Base-by-base conservation (phyloP, 1,140 invertebrate genomes). In the Trissolcus basalis region DNA sequence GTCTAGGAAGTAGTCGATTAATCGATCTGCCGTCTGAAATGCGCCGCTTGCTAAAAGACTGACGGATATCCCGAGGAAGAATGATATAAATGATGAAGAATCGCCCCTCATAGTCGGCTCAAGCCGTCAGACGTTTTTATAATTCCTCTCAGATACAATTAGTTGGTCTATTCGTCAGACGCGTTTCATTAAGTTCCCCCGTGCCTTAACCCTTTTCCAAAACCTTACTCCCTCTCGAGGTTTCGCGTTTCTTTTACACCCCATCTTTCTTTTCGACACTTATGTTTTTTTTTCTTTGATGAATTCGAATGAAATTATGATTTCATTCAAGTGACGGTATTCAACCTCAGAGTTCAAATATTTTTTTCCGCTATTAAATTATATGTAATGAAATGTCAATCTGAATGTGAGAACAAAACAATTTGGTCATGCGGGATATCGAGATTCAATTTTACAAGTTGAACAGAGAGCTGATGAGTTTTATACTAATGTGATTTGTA, bases 81-180 rank as follows among this genome's bases (percentile, higher is more conserved):
- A 86, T 85, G 80, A 85, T 85, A 87, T 82, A 86, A 87, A 86
- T 87, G 83, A 87, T 84, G 74, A 78, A 81, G 81, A 80, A 81
- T 84, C 75, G 77, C 78, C 80, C 80, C 80, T 82, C 79, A 80
- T 74, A 43, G 67, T 73, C 55, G 68, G 72, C 50, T 68, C 59
- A 60, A 77, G 77, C 72, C 76, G 72, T 72, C 81, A 81, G 80
- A 73, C 82, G 81, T 85, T 88, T 87, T 87, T 88, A 88, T 88
- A 88, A 87, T 88, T 88, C 81, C 83, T 85, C 84, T 88, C 85
- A 81, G 85, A 87, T 87, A 88, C 87, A 87, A 88, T 87, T 88
- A 88, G 86, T 86, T 86, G 83, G 82, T 86, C 86, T 87, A 88
- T 88, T 88, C 85, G 85, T 88, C 86, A 86, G 83, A 85, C 83